These are phyloP conservation scores for Neodon shergylaensis DNA, from an alignment of 2,113 vertebrate species.

Conservation along the genomic window DNA sequence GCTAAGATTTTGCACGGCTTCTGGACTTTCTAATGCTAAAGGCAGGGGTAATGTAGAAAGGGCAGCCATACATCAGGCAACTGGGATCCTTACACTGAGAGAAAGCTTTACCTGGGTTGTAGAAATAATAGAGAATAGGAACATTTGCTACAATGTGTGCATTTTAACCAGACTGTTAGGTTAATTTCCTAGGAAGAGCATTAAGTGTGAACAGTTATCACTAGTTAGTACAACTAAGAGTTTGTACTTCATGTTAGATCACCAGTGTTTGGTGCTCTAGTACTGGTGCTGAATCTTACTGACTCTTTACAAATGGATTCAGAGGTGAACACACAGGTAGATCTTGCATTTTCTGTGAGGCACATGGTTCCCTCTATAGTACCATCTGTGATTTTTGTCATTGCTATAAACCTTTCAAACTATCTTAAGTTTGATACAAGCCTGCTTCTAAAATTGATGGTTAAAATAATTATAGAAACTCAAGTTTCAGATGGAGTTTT, in stretches of 20 bases:
- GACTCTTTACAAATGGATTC: not conserved
- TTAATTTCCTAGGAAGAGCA: not conserved
- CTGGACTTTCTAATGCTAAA: not conserved
- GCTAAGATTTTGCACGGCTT: not conserved
- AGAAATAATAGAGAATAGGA: not conserved
- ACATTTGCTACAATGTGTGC: not conserved
- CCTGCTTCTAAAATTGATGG: not conserved
- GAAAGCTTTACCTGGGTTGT: not conserved
- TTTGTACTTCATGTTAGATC: not conserved
- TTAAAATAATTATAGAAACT: not conserved
- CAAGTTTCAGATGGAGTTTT: not conserved
- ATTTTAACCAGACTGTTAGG: not conserved
- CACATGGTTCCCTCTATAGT: not conserved
- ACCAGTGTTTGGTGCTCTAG: not conserved
- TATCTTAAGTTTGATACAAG: not conserved
- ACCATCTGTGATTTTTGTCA: not conserved
- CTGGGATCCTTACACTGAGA: not conserved
- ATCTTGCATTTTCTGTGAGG: not conserved
- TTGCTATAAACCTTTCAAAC: not conserved
- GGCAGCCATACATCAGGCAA: not conserved
- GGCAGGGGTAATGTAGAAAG: not conserved
- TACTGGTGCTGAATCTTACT: not conserved
- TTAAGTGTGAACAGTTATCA: not conserved
- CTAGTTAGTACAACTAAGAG: not conserved
- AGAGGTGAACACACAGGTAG: not conserved